A percentile compares a stretch with the other conserved stretches of the same genome.
Evolutionary conservation across 2,888 invertebrate species (phyloP).

Genomic region (Autographa gamma): DNA sequence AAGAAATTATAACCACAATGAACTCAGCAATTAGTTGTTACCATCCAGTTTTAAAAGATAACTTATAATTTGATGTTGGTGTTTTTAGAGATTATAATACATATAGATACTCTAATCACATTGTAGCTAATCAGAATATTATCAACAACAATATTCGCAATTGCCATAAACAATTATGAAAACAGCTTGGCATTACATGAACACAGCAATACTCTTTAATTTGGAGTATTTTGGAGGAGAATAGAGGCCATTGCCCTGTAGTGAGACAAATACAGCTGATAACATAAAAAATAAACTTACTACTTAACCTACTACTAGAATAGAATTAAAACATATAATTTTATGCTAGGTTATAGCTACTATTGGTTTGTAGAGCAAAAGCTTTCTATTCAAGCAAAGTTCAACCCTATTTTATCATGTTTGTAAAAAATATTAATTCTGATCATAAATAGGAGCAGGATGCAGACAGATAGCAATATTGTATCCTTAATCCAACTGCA

Average conservation of each 20-base stretch:
- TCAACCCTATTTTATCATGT: too few species aligned
- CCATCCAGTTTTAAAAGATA: too few species aligned
- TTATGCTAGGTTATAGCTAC: neutral
- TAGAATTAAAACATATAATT: neutral
- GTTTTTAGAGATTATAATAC: too few species aligned
- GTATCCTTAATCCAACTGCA: too few species aligned
- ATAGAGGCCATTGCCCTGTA: neutral
- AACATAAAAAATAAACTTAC: neutral
- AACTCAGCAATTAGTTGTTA: too few species aligned
- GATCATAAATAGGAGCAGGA: too few species aligned
- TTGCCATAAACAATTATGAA: neutral
- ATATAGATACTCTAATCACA: neutral
- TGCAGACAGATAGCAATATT: too few species aligned
- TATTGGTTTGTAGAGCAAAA: neutral
- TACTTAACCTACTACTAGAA: neutral
- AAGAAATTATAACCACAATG: too few species aligned
- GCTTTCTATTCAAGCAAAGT: neutral
- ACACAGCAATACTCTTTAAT: constrained; percentile 13
- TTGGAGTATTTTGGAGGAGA: neutral
- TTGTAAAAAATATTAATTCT: too few species aligned
- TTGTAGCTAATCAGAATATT: neutral
- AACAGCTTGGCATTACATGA: neutral
- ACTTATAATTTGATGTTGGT: too few species aligned
- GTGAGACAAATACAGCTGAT: neutral
- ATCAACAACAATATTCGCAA: neutral